A percentile compares a stretch with the other conserved stretches of the same genome.
These are phyloP conservation scores for Synergus itoensis DNA, from an alignment of 2,888 invertebrate genomes.

Conservation along the genomic window DNA sequence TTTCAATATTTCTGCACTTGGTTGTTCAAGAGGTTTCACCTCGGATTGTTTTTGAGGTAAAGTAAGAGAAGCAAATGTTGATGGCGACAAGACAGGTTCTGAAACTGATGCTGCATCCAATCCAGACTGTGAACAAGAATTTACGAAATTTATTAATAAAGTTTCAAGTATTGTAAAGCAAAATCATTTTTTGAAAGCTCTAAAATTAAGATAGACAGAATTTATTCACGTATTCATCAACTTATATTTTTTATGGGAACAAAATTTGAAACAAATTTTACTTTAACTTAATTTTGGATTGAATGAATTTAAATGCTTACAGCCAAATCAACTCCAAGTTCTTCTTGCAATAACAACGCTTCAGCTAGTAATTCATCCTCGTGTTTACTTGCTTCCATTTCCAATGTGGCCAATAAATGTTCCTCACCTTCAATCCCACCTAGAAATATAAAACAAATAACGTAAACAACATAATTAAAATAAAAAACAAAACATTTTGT, in stretches of 20 bases:
- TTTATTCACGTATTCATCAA: not conserved
- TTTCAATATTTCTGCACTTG: not conserved
- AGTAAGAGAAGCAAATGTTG: slow-evolving; percentile 47
- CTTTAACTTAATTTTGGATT: not conserved
- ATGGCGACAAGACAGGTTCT: slow-evolving; percentile 59
- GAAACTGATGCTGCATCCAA: slow-evolving; percentile 53
- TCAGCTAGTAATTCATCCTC: slow-evolving; percentile 75
- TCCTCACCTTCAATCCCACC: slow-evolving; percentile 74
- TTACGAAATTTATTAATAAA: not conserved
- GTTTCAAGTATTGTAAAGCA: not conserved
- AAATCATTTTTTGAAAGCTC: not conserved
- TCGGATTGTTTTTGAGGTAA: slow-evolving; percentile 25
- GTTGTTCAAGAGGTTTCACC: not conserved
- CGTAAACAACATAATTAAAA: not conserved
- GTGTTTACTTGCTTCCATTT: slow-evolving; percentile 74
- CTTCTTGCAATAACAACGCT: slow-evolving; percentile 73
- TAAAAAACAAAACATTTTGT: not conserved
- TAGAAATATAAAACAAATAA: slow-evolving; percentile 55
- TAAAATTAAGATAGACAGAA: not conserved
- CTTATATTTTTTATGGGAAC: not conserved
- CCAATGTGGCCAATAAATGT: slow-evolving; percentile 73
- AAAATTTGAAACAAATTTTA: not conserved
- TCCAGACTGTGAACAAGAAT: slow-evolving; percentile 58
- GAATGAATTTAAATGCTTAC: slow-evolving; percentile 60
- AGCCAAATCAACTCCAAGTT: slow-evolving; percentile 70